Percentiles rank a stretch among this genome's conserved stretches.
phyloP scores from a whole-genome alignment of 2,797 vertebrate genomes.

The Pantherophis alleghaniensis region DNA sequence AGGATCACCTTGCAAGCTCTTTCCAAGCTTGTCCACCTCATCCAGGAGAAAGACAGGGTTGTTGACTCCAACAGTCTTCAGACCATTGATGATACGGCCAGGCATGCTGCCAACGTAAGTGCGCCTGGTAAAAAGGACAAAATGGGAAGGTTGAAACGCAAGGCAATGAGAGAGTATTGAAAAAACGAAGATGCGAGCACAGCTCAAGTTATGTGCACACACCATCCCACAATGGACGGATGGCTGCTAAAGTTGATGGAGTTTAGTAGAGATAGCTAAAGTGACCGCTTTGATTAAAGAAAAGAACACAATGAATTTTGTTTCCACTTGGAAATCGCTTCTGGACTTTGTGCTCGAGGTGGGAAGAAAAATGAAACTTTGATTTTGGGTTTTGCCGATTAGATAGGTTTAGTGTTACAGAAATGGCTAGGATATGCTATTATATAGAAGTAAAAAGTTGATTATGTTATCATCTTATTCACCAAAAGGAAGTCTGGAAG shows the following conservation, averaged over 20 bases:
- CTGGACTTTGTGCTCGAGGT: neutral
- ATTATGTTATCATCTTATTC: no score
- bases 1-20: constrained; percentile 94
- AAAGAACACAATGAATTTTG: neutral
- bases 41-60: constrained; percentile 96
- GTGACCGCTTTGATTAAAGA: neutral
- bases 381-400: neutral
- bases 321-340: neutral
- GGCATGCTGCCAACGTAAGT: constrained; percentile 99
- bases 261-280: neutral
- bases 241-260: neutral
- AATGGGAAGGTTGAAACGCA: rapidly evolving
- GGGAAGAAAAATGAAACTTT: neutral
- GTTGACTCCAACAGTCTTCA: constrained; percentile 91
- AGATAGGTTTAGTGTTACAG: neutral
- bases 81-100: constrained; percentile 92
- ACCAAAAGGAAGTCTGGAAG: neutral
- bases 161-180: neutral
- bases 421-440: neutral
- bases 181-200: neutral
- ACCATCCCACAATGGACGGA: neutral
- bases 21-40: constrained; percentile 95
- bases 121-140: constrained; percentile 71
- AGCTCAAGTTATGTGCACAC: neutral
- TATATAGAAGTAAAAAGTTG: neutral